Conservation (phyloP, 2,113 vertebrate genomes). For the Gopherus evgoodei region DNA sequence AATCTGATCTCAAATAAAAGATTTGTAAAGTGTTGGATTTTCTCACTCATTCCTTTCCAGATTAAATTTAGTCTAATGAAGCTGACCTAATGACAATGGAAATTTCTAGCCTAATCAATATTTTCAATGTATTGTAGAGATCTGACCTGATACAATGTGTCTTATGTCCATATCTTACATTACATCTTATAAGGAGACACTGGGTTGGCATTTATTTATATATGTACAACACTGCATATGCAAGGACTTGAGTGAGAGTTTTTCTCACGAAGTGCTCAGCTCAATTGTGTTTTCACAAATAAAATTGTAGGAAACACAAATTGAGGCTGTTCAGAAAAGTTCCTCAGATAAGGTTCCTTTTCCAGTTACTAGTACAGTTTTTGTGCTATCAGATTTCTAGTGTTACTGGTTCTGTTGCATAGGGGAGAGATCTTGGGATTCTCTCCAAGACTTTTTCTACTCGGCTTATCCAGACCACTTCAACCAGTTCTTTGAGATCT, state of each 20-base stretch:
- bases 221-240: background rate
- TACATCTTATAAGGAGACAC: background rate
- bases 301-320: background rate
- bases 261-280: background rate
- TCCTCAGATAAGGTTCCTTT: background rate
- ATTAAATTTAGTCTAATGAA: background rate
- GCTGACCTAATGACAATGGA: background rate
- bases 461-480: background rate
- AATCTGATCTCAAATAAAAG: background rate
- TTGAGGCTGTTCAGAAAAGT: background rate
- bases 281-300: background rate
- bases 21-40: background rate
- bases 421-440: background rate
- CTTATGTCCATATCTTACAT: background rate
- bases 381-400: background rate
- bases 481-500: background rate
- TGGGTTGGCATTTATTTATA: background rate
- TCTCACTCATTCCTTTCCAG: background rate
- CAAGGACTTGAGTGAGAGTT: background rate
- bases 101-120: background rate
- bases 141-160: background rate
- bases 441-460: background rate
- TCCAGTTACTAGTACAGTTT: background rate
- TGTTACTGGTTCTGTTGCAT: constrained; percentile 20
- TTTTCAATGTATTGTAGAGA: background rate